Conservation (phyloP, 2,888 invertebrate species). For the Metacarcinus magister region DNA sequence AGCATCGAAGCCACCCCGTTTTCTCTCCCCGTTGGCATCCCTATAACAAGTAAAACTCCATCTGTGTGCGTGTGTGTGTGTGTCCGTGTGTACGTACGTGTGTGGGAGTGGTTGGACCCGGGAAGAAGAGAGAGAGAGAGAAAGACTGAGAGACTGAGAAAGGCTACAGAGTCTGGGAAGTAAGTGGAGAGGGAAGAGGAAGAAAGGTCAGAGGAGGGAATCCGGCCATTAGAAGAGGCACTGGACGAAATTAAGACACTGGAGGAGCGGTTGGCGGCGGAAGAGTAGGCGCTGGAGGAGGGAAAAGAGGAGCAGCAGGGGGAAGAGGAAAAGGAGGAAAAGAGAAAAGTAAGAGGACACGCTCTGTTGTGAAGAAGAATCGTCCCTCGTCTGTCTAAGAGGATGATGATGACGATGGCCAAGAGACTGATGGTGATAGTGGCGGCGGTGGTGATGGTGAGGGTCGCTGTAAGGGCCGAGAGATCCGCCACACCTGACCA, state of each 20-base stretch:
- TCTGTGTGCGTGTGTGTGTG: not conserved
- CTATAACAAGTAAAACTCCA: not conserved
- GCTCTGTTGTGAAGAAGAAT: not conserved
- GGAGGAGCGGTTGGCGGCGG: not conserved
- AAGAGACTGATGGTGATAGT: not conserved
- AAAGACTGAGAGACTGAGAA: not conserved
- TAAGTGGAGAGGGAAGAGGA: conserved; percentile 39
- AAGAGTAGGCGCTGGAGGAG: not conserved
- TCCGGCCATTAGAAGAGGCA: conserved; percentile 7
- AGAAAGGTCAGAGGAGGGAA: conserved; percentile 36
- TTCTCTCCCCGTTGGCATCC: conserved; percentile 8
- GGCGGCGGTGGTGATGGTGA: not conserved
- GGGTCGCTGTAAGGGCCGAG: not conserved
- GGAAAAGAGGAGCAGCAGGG: not conserved
- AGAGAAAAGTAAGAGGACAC: not conserved
- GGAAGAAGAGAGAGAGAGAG: not conserved
- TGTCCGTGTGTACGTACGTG: too few species aligned
- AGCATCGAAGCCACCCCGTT: not conserved
- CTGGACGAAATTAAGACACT: conserved; percentile 36
- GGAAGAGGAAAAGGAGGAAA: not conserved
- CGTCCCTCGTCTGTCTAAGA: not conserved
- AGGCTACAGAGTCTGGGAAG: not conserved
- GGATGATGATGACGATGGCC: not conserved
- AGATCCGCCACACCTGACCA: not conserved
- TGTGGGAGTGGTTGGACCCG: not conserved